Conservation (phyloP, 2,888 invertebrate species). For the Altica lythri region DNA sequence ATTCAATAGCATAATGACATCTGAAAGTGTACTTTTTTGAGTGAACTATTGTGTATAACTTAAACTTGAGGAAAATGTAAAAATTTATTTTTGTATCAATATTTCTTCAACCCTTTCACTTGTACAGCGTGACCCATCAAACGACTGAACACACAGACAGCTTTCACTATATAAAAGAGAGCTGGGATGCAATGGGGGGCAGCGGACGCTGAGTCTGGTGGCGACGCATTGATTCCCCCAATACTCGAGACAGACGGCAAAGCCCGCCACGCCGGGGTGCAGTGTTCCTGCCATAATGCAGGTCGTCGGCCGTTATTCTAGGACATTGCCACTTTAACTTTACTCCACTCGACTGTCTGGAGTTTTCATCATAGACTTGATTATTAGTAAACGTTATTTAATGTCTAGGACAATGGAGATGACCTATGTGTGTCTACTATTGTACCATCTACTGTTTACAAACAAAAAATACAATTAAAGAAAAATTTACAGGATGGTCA, state of each 20-base stretch:
- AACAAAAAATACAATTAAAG: too few relatives aligned
- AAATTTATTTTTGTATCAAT: too few relatives aligned
- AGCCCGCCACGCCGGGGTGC: conserved; percentile 57
- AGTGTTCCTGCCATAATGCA: conserved; percentile 51
- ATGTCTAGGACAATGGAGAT: too few relatives aligned
- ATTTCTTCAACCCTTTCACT: conserved; percentile 22
- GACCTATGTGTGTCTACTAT: too few relatives aligned
- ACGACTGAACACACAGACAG: conserved; percentile 11
- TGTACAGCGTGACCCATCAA: conserved; percentile 20
- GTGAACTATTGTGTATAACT: too few relatives aligned
- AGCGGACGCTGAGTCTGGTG: conserved; percentile 56
- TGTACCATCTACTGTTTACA: too few relatives aligned
- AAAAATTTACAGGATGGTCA: too few relatives aligned
- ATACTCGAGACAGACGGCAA: conserved; percentile 52
- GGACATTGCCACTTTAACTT: conserved; percentile 48
- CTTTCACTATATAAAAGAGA: conserved; percentile 20
- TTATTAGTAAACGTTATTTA: too few relatives aligned
- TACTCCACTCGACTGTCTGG: background rate
- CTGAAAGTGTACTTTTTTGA: too few relatives aligned
- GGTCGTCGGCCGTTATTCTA: conserved; percentile 53
- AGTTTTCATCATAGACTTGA: too few relatives aligned
- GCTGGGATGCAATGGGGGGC: background rate
- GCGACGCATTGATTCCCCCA: conserved; percentile 57
- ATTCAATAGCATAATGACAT: too few relatives aligned
- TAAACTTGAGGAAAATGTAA: too few relatives aligned